Evolutionary conservation across 2,113 vertebrate species (phyloP).

Genomic region (Prolemur simus): DNA sequence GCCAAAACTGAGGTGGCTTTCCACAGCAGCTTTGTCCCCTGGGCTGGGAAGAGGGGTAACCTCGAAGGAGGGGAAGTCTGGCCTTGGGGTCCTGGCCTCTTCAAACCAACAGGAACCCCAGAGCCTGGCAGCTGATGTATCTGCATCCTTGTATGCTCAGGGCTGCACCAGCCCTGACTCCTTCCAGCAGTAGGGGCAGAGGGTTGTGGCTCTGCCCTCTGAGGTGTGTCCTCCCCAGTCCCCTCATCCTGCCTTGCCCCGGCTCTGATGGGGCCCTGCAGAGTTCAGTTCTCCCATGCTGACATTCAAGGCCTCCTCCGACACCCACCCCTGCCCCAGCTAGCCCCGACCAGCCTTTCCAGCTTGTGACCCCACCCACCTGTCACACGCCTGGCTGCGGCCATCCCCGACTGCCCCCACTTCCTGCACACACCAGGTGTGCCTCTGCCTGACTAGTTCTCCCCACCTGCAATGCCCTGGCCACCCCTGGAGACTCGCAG

Average conservation of each 20-base stretch:
- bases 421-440: background rate
- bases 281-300: background rate
- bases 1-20: background rate
- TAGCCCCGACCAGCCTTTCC: slow-evolving; percentile 33
- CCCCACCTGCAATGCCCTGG: background rate
- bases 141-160: background rate
- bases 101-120: background rate
- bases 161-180: background rate
- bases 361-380: background rate
- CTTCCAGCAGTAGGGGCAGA: background rate
- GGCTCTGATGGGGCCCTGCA: background rate
- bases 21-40: background rate
- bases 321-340: background rate
- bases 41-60: background rate
- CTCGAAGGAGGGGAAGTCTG: background rate
- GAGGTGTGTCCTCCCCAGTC: background rate
- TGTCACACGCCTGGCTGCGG: background rate
- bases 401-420: background rate
- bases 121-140: background rate
- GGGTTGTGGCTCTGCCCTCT: background rate
- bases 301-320: background rate
- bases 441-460: background rate
- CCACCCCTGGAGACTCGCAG: slow-evolving; percentile 11
- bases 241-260: background rate
- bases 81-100: background rate